These are phyloP conservation scores for Tetanocera ferruginea DNA, from an alignment of 2,888 invertebrate genomes.

Conservation along the genomic window DNA sequence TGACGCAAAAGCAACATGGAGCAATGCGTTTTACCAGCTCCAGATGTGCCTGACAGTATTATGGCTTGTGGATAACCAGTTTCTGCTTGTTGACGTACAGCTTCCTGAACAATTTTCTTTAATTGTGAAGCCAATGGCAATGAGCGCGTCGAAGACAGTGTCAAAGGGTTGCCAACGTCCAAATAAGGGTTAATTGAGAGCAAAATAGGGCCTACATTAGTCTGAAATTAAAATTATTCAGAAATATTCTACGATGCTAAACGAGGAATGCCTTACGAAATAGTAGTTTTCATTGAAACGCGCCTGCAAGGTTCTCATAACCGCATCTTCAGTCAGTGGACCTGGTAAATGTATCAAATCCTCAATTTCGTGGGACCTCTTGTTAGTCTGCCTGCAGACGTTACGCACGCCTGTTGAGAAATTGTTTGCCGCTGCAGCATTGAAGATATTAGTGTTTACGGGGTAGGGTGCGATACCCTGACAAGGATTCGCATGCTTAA, in stretches of 20 bases:
- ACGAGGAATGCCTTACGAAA: conserved; percentile 78
- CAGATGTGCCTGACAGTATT: conserved; percentile 90
- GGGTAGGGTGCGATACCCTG: conserved; percentile 55
- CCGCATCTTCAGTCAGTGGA: conserved; percentile 93
- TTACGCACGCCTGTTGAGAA: conserved; percentile 19
- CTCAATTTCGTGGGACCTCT: conserved; percentile 74
- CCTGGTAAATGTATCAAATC: conserved; percentile 94
- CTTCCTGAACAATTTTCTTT: conserved; percentile 90
- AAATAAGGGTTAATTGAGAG: conserved; percentile 91
- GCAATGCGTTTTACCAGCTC: conserved; percentile 94
- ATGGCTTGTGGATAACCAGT: conserved; percentile 96
- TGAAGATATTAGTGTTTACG: not conserved
- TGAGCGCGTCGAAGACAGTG: conserved; percentile 83
- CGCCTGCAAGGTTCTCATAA: conserved; percentile 90
- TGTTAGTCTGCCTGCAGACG: conserved; percentile 42
- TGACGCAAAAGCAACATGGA: conserved; percentile 92
- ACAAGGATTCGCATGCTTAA: conserved; percentile 64
- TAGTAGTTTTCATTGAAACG: conserved; percentile 88
- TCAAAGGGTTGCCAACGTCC: conserved; percentile 89
- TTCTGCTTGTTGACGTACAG: conserved; percentile 93
- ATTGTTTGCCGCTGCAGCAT: not conserved
- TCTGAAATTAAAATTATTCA: conserved; percentile 74
- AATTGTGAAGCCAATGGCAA: conserved; percentile 84
- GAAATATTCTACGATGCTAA: not conserved
- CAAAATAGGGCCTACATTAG: conserved; percentile 92